Evolutionary conservation across 1,140 invertebrate species (phyloP).

Genomic region (Zaprionus ghesquierei): DNA sequence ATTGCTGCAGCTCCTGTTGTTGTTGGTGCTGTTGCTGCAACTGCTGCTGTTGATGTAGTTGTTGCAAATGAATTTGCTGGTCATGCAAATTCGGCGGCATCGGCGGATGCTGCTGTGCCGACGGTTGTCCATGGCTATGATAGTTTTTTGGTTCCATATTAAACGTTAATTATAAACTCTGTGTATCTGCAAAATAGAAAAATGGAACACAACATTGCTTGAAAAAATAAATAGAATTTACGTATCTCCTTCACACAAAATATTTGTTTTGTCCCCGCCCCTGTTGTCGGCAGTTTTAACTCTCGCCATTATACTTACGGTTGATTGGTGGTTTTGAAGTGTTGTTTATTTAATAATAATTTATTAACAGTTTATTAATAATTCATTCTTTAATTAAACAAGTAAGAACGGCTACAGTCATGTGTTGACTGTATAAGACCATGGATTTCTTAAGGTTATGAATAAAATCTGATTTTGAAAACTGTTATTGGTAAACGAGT

Average conservation of each 20-base stretch:
- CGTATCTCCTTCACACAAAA: background rate
- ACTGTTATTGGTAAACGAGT: too few relatives aligned
- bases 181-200: constrained; percentile 57
- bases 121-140: constrained; percentile 28
- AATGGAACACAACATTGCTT: constrained; percentile 10
- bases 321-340: constrained; percentile 68
- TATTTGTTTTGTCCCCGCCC: background rate
- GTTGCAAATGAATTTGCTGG: constrained; percentile 36
- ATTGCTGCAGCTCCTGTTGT: constrained; percentile 35
- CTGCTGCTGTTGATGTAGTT: constrained; percentile 39
- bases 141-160: constrained; percentile 62
- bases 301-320: constrained; percentile 32
- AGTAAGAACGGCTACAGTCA: too few relatives aligned
- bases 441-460: too few relatives aligned
- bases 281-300: background rate
- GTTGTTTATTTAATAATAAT: constrained; percentile 83
- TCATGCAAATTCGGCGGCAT: background rate
- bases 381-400: constrained; percentile 83
- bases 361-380: constrained; percentile 81
- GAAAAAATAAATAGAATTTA: constrained; percentile 59
- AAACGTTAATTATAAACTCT: constrained; percentile 20
- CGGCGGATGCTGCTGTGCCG: constrained; percentile 36
- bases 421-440: too few relatives aligned
- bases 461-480: too few relatives aligned
- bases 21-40: constrained; percentile 38